A percentile compares a stretch with the other conserved stretches of the same genome.
These are phyloP conservation scores for Panurus biarmicus DNA, from an alignment of 2,113 vertebrate genomes.

Conservation along the genomic window DNA sequence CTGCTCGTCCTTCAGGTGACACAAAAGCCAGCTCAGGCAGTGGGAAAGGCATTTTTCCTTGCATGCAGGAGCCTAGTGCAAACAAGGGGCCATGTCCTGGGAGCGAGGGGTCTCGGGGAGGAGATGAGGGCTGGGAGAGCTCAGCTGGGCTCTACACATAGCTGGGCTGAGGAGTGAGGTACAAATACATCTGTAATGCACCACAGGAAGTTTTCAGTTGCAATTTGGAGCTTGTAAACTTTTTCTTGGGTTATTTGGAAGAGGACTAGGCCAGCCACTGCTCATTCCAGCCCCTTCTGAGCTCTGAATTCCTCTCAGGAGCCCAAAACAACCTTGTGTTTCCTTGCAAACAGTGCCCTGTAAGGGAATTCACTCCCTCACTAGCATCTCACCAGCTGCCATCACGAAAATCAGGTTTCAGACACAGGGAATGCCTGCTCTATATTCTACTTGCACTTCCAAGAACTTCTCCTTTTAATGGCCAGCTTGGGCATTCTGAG, in stretches of 20 bases:
- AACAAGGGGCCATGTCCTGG: accelerated
- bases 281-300: not conserved
- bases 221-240: not conserved
- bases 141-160: accelerated
- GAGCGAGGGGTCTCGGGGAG: accelerated
- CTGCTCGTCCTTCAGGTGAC: not conserved
- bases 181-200: accelerated
- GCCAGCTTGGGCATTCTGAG: not conserved
- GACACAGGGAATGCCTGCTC: not conserved
- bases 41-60: not conserved
- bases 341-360: not conserved
- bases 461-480: not conserved
- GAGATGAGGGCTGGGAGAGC: not conserved
- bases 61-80: not conserved
- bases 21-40: not conserved
- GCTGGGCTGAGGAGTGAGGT: not conserved
- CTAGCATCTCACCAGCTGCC: not conserved
- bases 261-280: not conserved
- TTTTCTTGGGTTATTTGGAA: not conserved
- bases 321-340: not conserved
- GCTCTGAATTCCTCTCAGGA: not conserved
- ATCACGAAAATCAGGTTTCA: not conserved
- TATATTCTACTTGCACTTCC: not conserved
- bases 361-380: not conserved
- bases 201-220: not conserved